These are phyloP conservation scores for Pagrus major DNA, from an alignment of 2,113 vertebrate species.

Conservation along the genomic window DNA sequence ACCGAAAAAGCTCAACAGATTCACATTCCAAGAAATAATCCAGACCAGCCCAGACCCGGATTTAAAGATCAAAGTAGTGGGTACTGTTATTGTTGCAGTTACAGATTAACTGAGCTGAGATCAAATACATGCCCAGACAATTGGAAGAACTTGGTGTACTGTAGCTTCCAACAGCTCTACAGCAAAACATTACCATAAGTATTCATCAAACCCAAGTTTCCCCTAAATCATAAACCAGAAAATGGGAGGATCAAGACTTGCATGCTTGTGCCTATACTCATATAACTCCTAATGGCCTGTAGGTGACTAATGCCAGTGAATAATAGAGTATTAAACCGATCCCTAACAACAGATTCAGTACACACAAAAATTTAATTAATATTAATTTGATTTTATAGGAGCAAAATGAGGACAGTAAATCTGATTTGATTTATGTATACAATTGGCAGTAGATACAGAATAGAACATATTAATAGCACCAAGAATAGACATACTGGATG, in stretches of 20 bases:
- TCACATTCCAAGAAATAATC: constrained; percentile 49
- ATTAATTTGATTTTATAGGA: no score
- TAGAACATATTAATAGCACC: not conserved
- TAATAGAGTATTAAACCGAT: not conserved
- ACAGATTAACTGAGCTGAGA: constrained; percentile 43
- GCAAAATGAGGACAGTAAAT: not conserved
- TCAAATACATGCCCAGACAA: constrained; percentile 25
- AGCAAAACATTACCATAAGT: constrained; percentile 20
- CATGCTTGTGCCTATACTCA: constrained; percentile 2
- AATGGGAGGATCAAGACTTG: not conserved
- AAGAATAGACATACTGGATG: not conserved
- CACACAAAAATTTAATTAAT: no score
- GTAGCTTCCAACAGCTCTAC: constrained; percentile 17
- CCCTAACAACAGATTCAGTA: not conserved
- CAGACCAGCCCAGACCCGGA: constrained; percentile 45
- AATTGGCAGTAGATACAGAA: not conserved
- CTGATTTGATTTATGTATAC: not conserved
- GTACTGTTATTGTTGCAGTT: constrained; percentile 40
- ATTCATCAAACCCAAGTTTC: constrained; percentile 4
- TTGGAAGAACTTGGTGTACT: constrained; percentile 26
- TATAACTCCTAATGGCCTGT: constrained; percentile 30
- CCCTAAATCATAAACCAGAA: constrained; percentile 10
- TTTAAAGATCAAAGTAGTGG: constrained; percentile 48
- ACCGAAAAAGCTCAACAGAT: constrained; percentile 45
- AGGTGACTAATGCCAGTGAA: constrained; percentile 10